Percentiles rank a stretch among this genome's conserved stretches.
Conservation (phyloP, 1,140 invertebrate genomes). For the Mercenaria mercenaria region DNA sequence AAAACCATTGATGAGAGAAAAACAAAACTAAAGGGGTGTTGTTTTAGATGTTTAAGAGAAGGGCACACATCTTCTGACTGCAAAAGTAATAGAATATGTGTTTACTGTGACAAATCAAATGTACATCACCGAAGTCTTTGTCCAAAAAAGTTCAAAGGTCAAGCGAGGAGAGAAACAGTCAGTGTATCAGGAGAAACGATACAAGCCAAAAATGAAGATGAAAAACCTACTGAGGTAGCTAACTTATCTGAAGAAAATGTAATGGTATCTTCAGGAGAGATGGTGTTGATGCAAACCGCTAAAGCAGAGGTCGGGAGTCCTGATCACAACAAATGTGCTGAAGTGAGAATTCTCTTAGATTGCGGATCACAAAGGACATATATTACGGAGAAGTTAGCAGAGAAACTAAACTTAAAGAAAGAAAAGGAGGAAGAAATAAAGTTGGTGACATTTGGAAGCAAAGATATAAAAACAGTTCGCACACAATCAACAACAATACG, state of each 20-base stretch:
- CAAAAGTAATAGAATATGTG: conserved; percentile 23
- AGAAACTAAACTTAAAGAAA: not conserved
- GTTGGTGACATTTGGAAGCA: not conserved
- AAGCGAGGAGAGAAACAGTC: not conserved
- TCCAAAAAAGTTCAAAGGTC: not conserved
- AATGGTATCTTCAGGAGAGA: not conserved
- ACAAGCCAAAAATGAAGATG: not conserved
- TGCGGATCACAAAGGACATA: conserved; percentile 3
- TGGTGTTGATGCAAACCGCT: conserved; percentile 40
- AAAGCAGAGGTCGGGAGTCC: not conserved
- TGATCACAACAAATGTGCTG: not conserved
- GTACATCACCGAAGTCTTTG: conserved; percentile 16
- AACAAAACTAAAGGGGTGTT: not conserved
- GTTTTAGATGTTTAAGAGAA: conserved; percentile 31
- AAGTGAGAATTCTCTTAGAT: not conserved
- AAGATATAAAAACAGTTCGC: not conserved
- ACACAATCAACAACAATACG: not conserved
- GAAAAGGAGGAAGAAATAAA: not conserved
- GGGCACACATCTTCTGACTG: not conserved
- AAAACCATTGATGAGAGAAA: not conserved
- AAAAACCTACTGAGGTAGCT: too few species aligned
- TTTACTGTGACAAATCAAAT: not conserved
- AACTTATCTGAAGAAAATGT: not conserved
- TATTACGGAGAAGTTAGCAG: not conserved
- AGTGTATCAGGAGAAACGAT: not conserved